Conservation (phyloP, 2,113 vertebrate species). For the Oryzias celebensis region DNA sequence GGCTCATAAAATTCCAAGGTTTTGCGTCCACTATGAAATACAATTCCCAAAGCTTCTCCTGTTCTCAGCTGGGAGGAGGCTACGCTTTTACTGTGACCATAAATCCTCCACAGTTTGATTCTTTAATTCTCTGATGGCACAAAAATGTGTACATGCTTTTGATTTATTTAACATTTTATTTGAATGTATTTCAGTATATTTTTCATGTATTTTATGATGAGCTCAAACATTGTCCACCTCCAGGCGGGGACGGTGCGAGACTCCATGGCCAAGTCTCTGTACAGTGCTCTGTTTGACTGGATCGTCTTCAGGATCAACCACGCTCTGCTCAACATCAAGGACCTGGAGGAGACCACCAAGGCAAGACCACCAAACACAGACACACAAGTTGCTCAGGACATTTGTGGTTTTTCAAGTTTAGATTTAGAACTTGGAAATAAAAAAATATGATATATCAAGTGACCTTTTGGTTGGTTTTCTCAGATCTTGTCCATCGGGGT, state of each 20-base stretch:
- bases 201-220: neutral
- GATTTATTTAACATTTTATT: too few species aligned
- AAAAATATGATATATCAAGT: neutral
- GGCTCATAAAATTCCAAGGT: too few species aligned
- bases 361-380: constrained; percentile 65
- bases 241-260: constrained; percentile 94
- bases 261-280: constrained; percentile 97
- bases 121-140: too few species aligned
- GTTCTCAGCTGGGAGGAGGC: too few species aligned
- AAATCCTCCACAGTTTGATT: too few species aligned
- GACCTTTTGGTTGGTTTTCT: constrained; percentile 14
- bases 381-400: neutral
- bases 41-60: too few species aligned
- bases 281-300: constrained; percentile 97
- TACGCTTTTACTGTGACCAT: too few species aligned
- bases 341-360: constrained; percentile 89
- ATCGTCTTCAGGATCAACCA: constrained; percentile 99
- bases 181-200: neutral
- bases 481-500: constrained; percentile 97
- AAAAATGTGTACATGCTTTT: too few species aligned
- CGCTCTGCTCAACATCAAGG: constrained; percentile 91
- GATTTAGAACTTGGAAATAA: too few species aligned
- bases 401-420: too few species aligned
- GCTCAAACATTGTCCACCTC: neutral
- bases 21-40: too few species aligned